Percentiles rank a stretch among this genome's conserved stretches.
These are phyloP conservation scores for Drosophila guanche DNA, from an alignment of 1,140 invertebrate genomes.

Conservation along the genomic window DNA sequence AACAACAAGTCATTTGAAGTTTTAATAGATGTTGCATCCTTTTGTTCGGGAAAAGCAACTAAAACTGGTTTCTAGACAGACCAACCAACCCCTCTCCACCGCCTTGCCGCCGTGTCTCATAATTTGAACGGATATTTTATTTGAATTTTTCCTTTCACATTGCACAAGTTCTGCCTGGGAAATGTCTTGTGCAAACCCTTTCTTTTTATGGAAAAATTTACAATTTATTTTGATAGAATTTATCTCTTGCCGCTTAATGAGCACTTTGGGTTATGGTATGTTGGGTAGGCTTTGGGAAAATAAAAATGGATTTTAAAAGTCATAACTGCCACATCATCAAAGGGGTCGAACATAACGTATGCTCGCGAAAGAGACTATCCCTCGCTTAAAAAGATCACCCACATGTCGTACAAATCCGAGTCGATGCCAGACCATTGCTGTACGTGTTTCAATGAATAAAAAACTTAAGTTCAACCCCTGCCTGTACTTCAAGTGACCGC, in stretches of 20 bases:
- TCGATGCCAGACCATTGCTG: neutral
- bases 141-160: slow-evolving; percentile 53
- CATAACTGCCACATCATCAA: slow-evolving; percentile 31
- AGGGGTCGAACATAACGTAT: neutral
- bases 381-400: too few species aligned
- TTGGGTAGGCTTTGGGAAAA: slow-evolving; percentile 50
- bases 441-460: slow-evolving; percentile 29
- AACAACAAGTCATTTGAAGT: slow-evolving; percentile 79
- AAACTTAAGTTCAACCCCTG: slow-evolving; percentile 50
- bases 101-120: too few species aligned
- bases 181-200: slow-evolving; percentile 31
- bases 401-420: too few species aligned
- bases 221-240: slow-evolving; percentile 58
- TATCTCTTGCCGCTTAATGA: slow-evolving; percentile 63
- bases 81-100: slow-evolving; percentile 47
- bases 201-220: slow-evolving; percentile 26
- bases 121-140: slow-evolving; percentile 46
- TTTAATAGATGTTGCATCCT: slow-evolving; percentile 79
- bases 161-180: slow-evolving; percentile 37
- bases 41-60: slow-evolving; percentile 54
- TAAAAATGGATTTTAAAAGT: slow-evolving; percentile 26
- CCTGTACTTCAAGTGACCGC: slow-evolving; percentile 58
- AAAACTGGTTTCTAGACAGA: slow-evolving; percentile 64
- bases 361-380: too few species aligned
- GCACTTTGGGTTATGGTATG: slow-evolving; percentile 31